Base-by-base conservation (phyloP, 2,113 vertebrate species). In the Dicerorhinus sumatrensis region DNA sequence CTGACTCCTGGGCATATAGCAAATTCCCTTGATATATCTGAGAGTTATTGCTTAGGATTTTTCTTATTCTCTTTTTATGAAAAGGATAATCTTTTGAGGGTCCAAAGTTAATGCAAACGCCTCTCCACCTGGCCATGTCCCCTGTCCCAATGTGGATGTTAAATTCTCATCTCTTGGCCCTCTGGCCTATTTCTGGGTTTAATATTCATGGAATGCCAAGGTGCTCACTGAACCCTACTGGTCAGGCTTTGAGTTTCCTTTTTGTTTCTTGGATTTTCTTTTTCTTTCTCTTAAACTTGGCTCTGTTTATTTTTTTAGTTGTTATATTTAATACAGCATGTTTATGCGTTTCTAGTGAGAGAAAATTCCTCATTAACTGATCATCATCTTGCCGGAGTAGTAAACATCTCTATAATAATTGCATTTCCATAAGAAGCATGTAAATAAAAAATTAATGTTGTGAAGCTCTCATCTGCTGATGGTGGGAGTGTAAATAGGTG, bases 231-330 rank as follows among this genome's bases (percentile, higher is more conserved):
- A 87, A 39, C 8, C 33, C 56, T 39, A 63, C 60, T 63, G 7
- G 36, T 69, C 58, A 86, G 42, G 2, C 29, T 67, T 79, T 92
- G 48, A 80, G 18, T 39, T 93, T 29, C 8, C 21, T 21, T 81
- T 91, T 79, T 36, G 33, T 73, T 76, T 84, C 63, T 89, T 92
- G 46, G 36, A 31, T 73, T 85, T 80, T 89, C 13, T 72, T 92
- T 82, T 42, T 48, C 20, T 94, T 29, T 79, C 21, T 42, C 84
- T 51, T 67, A 70, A 36, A 75, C 10, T 80, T 73, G 29, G 7
- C 27, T 69, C 3, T 36, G 21, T 58, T 8, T 48, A 12, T 77
- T 67, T 48, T 72, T 96, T 75, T 63, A 48, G 31, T 46, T 60
- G 5, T 84, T 80, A 6, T 46, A 31, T 67, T 81, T 81, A 70